Base-by-base conservation (phyloP, 2,113 vertebrate species). In the Oncorhynchus nerka region DNA sequence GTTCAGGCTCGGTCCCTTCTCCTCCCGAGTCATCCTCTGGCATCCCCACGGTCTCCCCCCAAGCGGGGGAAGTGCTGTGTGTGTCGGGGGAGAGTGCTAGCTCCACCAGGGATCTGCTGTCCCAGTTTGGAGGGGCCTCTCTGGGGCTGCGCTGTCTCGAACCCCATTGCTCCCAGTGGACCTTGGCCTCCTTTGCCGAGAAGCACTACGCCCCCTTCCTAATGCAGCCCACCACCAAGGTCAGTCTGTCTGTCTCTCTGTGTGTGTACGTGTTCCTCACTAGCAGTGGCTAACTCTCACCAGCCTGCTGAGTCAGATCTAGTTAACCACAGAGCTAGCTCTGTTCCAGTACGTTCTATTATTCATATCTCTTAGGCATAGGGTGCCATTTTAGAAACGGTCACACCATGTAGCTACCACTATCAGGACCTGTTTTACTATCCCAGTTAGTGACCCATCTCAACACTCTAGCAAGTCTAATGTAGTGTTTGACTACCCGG, bases 161-260 rank as follows among this genome's bases (percentile, higher is more conserved):
- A 48, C 95, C 95, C 4, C 93, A 95, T 66, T 98, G 96, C 81
- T 95, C 94, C 0, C 95, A 93, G 72, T 99, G 98, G 98, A 98
- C 97, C 0, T 94, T 99, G 4, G 95, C 97, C 5, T 97, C 95
- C n/a, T 99, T 99, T 81, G 96, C 97, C 0, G 96, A 98, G 92
- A 98, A 95, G 71, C 96, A 96, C 90, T 99, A 99, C 6, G 98
- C 98, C 4, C 98, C 97, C 0, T 96, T 99, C 80, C 94, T 99
- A 79, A 90, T 99, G 73, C 95, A 95, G 87, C 95, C 97, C 75
- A 97, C 95, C 89, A 96, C 96, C 74, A 99, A 99, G 96, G 98
- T 99, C 91, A 93, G 71, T 39, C 4, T 20, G 13, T 75, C 39
- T n/a, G 16, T 55, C 1, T 57, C 30, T 28, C 51, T 68, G 5